Evolutionary conservation across 2,113 vertebrate species (phyloP), one percentile per base, ranked within the genome.

Genomic region (Hydrolagus affinis): DNA sequence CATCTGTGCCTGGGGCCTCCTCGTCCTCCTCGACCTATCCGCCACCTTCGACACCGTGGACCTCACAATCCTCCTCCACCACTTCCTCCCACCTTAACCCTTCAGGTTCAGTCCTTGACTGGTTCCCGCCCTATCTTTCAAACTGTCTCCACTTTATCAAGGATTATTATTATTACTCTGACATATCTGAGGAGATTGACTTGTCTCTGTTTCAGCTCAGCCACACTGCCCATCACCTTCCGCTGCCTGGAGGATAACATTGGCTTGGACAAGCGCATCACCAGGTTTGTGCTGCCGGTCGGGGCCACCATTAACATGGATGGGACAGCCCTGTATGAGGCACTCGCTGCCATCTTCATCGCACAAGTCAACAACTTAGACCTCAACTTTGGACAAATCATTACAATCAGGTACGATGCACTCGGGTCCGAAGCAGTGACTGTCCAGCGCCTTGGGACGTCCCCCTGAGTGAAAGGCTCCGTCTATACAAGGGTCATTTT

Each of bases 271-370:
- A 98, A 98, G 87, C 94, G 97, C 0, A 92, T 98, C 86, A 98
- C 97, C 28, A 95, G 97, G 88, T 98, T 98, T 6, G 96, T 98
- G 85, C 94, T 98, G 0, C 97, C 97, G 0, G 96, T 98, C 0
- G 97, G 97, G 15, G 97, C 97, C 88, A 98, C 97, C 85, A 97
- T 98, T 87, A 98, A 97, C 91, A 98, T 98, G 97, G 97, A 98
- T 1, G 97, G 97, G 80, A 98, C 97, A 0, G 97, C 97, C 76
- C 90, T 98, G 62, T 98, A 98, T 2, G 97, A 98, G 88, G 97
- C 97, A 60, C 88, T 98, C 91, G 97, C 97, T 72, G 97, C 97
- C 90, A 97, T 98, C 89, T 98, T 98, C 91, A 98, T 98, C 0
- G 97, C 97, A 85, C 97, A 98, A 88, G 96, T 98, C 88, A 98